Base-by-base conservation (phyloP, 1,140 invertebrate genomes). In the Homarus americanus region DNA sequence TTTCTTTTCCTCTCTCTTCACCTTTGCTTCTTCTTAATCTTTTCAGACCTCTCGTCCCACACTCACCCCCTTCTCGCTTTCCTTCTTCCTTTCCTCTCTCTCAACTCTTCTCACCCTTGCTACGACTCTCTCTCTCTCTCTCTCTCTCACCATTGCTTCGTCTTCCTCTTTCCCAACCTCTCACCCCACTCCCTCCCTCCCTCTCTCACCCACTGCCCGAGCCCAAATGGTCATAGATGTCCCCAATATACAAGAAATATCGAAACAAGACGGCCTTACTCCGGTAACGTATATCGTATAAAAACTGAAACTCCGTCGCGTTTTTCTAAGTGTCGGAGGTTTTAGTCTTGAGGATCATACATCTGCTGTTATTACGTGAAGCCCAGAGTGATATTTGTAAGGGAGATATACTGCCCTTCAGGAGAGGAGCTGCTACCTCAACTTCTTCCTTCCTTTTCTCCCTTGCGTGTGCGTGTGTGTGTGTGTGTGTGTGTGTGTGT, bases 191-290 rank as follows among this genome's bases (percentile, higher is more conserved):
- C 24, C 24, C 2, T 24, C 53, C 38, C 12, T 80, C 32, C 38
- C 73, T 36, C n/a, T 20, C 63, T 44, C 73, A 4, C 73, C 73
- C 36, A 76, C 20, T 44, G 2, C 36, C 12, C 20, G 40, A 44
- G 73, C 36, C 36, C 12, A 40, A 76, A 76, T 44, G 73, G 73
- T 38, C 40, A 38, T 76, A 76, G 24, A 44, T 76, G 36, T 40
- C 73, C 73, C 40, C 40, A 76, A 76, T 40, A 76, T 40, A 76
- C 36, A 76, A 76, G 40, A 76, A 76, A 76, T 69, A 69, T 69
- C 63, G 63, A 69, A 69, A 69, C 63, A 69, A 69, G 63, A 69
- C 28, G 63, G 63, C 63, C 63, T 69, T 69, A 69, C 63, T 24
- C 63, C 28, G 63, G 63, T 69, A 69, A 69, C 63, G 12, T 69